These are phyloP conservation scores for Ornithorhynchus anatinus DNA, from an alignment of 2,113 vertebrate species.

Conservation along the genomic window DNA sequence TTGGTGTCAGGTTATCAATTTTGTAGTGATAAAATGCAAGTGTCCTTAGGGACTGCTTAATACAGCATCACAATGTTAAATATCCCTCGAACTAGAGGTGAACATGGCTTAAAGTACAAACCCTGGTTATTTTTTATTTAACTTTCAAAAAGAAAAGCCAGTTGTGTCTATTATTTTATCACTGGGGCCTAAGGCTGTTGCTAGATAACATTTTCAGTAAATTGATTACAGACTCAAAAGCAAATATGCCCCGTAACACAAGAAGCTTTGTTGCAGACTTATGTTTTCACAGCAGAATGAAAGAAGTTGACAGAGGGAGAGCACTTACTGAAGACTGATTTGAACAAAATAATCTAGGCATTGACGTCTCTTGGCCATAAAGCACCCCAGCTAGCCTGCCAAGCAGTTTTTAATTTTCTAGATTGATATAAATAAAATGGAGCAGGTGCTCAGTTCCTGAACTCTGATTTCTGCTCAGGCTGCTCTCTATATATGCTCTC, in stretches of 20 bases:
- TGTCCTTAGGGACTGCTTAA: background rate
- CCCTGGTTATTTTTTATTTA: background rate
- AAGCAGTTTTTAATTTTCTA: background rate
- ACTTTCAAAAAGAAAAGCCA: constrained; percentile 5
- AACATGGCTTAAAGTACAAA: background rate
- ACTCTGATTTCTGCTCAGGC: background rate
- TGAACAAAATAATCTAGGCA: background rate
- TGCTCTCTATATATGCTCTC: background rate
- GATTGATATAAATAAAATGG: constrained; percentile 5
- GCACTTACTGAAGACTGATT: background rate
- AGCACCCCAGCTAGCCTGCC: constrained; percentile 2
- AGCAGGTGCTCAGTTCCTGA: background rate
- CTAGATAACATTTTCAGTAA: background rate
- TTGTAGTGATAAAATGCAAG: constrained; percentile 9
- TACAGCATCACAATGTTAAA: background rate
- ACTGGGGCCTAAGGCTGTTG: background rate
- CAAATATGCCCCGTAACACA: background rate
- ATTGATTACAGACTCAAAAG: no score
- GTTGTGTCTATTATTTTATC: background rate
- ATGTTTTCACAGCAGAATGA: background rate
- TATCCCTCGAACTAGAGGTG: background rate
- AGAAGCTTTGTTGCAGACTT: background rate
- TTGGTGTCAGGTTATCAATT: background rate
- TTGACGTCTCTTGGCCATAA: constrained; percentile 2
- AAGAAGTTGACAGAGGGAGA: no score